phyloP scores from a whole-genome alignment of 2,797 vertebrate genomes.

The Mico argentatus region DNA sequence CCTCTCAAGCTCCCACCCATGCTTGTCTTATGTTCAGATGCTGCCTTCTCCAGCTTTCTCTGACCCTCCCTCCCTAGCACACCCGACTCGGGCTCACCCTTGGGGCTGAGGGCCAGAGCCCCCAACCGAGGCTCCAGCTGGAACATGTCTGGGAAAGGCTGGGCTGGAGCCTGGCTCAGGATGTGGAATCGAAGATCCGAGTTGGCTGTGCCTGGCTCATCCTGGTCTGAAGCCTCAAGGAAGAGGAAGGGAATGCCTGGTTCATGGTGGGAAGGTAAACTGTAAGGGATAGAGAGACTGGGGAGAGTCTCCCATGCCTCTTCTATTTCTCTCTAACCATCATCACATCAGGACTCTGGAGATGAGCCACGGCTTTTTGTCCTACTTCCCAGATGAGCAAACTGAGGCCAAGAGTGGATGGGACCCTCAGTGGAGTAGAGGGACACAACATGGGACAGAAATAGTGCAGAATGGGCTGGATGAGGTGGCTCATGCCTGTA shows the following conservation, averaged over 20 bases:
- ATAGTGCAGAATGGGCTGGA: not conserved
- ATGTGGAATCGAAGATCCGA: slow-evolving; percentile 89
- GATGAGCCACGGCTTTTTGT: not conserved
- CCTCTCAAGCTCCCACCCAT: not conserved
- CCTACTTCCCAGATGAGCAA: not conserved
- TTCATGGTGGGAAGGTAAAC: not conserved
- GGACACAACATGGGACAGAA: not conserved
- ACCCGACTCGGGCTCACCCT: slow-evolving; percentile 82
- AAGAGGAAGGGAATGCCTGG: slow-evolving; percentile 89
- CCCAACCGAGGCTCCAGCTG: slow-evolving; percentile 85
- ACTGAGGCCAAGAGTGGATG: not conserved
- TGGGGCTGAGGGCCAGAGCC: slow-evolving; percentile 88
- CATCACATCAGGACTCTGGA: not conserved
- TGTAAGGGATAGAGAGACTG: not conserved
- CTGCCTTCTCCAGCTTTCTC: not conserved
- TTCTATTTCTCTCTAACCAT: not conserved
- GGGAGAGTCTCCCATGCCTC: not conserved
- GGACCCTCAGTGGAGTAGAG: not conserved
- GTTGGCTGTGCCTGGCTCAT: slow-evolving; percentile 87
- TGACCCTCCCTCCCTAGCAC: not conserved
- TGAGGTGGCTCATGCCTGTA: not conserved
- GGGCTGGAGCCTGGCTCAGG: slow-evolving; percentile 87
- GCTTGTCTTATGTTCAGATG: not conserved
- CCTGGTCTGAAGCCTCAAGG: slow-evolving; percentile 85
- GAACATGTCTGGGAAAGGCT: slow-evolving; percentile 88